A percentile compares a stretch with the other conserved stretches of the same genome.
These are phyloP conservation scores for Bombycilla garrulus DNA, from an alignment of 2,113 vertebrate species.

Conservation along the genomic window DNA sequence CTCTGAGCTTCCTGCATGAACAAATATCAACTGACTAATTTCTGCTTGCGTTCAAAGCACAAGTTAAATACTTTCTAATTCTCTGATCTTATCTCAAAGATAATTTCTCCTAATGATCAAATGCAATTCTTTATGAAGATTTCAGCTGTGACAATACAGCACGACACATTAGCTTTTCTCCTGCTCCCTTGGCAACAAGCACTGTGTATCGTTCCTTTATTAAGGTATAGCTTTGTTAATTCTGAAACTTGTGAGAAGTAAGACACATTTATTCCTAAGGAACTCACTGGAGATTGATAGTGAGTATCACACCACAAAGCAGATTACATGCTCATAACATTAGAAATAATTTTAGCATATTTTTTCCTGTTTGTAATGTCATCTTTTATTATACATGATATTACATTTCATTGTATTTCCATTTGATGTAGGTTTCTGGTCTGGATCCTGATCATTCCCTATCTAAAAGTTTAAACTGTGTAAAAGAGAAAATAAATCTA, in stretches of 20 bases:
- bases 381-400: background rate
- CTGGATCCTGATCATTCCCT: background rate
- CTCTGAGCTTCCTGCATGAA: background rate
- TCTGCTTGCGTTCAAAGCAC: background rate
- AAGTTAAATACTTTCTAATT: background rate
- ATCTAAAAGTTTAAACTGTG: background rate
- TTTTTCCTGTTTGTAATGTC: background rate
- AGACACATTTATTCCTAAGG: background rate
- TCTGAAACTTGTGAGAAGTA: background rate
- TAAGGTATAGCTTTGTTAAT: background rate
- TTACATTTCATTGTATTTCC: background rate
- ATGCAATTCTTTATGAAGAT: background rate
- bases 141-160: background rate
- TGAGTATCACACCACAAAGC: background rate
- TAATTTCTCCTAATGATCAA: background rate
- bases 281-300: background rate
- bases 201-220: background rate
- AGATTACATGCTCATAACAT: background rate
- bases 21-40: background rate
- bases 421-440: background rate
- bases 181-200: background rate
- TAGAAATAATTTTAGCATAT: background rate
- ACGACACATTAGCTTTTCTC: background rate
- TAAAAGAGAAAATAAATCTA: background rate
- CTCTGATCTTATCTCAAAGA: background rate